A percentile compares a stretch with the other conserved stretches of the same genome.
phyloP scores from a whole-genome alignment of 2,797 vertebrate species.

The Esox lucius region DNA sequence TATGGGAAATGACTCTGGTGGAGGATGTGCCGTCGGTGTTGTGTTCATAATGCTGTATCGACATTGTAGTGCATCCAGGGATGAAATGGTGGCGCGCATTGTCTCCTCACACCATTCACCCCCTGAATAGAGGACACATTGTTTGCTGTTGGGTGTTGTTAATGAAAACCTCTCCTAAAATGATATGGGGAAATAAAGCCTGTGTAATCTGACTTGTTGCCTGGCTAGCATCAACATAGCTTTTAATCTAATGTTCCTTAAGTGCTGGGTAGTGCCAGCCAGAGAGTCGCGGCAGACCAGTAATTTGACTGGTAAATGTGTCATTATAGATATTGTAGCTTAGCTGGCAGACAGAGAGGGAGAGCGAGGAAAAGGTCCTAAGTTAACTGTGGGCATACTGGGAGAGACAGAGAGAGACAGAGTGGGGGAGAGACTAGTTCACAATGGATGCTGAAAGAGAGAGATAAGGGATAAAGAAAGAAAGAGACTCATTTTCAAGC shows the following conservation, averaged over 20 bases:
- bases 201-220: constrained; percentile 50
- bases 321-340: constrained; percentile 67
- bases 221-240: constrained; percentile 60
- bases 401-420: neutral
- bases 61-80: neutral
- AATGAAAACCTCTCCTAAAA: constrained; percentile 43
- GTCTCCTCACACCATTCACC: neutral
- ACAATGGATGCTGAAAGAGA: neutral
- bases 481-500: neutral
- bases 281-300: constrained; percentile 63
- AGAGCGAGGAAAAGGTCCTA: constrained; percentile 12
- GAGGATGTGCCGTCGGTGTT: neutral
- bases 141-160: constrained; percentile 45
- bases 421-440: constrained; percentile 5
- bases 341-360: constrained; percentile 47
- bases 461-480: constrained; percentile 17
- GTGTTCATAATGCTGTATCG: neutral
- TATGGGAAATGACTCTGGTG: constrained; percentile 42
- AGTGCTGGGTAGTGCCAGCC: constrained; percentile 52
- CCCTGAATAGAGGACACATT: constrained; percentile 37
- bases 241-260: constrained; percentile 63
- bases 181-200: constrained; percentile 39
- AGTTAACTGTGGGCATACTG: neutral
- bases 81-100: neutral
- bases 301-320: constrained; percentile 76